Percentiles rank a stretch among this genome's conserved stretches.
Conservation (phyloP, 2,797 vertebrate genomes). For the Microcaecilia unicolor region DNA sequence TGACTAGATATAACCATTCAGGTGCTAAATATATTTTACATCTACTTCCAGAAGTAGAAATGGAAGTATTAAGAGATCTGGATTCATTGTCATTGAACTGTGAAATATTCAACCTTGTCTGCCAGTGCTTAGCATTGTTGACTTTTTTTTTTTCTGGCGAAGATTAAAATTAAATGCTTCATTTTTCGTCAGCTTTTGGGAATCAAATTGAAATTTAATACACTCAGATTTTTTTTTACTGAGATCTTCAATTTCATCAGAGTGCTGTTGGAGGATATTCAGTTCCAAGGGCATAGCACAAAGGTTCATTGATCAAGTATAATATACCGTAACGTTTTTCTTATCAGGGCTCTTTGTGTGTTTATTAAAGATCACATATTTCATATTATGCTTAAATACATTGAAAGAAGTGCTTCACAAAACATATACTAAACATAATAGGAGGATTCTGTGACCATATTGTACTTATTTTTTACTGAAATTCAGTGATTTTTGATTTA, state of each 20-base stretch:
- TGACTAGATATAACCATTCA: slow-evolving; percentile 76
- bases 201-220: slow-evolving; percentile 79
- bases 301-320: slow-evolving; percentile 51
- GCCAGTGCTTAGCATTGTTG: slow-evolving; percentile 76
- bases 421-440: slow-evolving; percentile 41
- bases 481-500: slow-evolving; percentile 34
- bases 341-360: slow-evolving; percentile 45
- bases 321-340: slow-evolving; percentile 44
- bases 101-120: slow-evolving; percentile 75
- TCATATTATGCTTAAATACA: slow-evolving; percentile 38
- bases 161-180: slow-evolving; percentile 88
- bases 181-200: slow-evolving; percentile 80
- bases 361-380: slow-evolving; percentile 52
- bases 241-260: slow-evolving; percentile 51
- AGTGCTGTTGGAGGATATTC: slow-evolving; percentile 41
- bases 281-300: slow-evolving; percentile 47
- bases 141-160: slow-evolving; percentile 88
- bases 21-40: slow-evolving; percentile 70
- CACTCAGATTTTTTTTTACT: slow-evolving; percentile 52
- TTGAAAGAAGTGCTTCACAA: slow-evolving; percentile 41
- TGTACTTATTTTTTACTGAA: slow-evolving; percentile 36
- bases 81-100: slow-evolving; percentile 71
- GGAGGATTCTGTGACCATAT: slow-evolving; percentile 34
- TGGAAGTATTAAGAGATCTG: slow-evolving; percentile 72
- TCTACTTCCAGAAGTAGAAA: slow-evolving; percentile 63